Base-by-base conservation (phyloP, 1,140 invertebrate species). In the Aphidius gifuensis region DNA sequence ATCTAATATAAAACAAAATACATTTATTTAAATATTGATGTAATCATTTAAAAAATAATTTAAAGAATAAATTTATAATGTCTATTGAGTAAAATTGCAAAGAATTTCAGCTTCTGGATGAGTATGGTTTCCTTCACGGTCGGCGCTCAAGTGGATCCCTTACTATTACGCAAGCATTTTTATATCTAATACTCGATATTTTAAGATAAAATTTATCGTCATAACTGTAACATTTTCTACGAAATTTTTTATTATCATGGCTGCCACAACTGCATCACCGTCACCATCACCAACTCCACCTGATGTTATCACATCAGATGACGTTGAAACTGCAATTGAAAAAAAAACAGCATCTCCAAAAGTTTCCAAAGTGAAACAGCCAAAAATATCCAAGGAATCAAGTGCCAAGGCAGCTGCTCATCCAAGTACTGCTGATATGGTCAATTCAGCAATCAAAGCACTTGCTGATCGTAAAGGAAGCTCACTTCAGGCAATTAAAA, bases 401-500 rank as follows among this genome's bases (percentile, higher is more conserved):
- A 51, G 38, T 9, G 4, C 49, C 23, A 59, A 59, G 32, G 32
- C 21, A 45, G 40, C 16, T 16, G 39, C 43, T 46, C 57, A 59
- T 59, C 57, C 57, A 47, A 49, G 45, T 32, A 83, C 80, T 0
- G 77, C 81, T n/a, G 80, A 82, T 68, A 83, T 83, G 83, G 82
- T 88, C 3, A 82, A 76, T 65, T 80, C 76, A 58, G 85, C 86
- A 38, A 87, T 88, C 67, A 80, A 77, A 59, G 78, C 74, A 47
- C 71, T 88, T 61, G 86, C 86, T 66, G 85, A 87, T 64, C 79
- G 83, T 54, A 81, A 81, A 63, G 85, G 85, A 7, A 86, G 84
- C 5, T 86, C 85, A 2, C 74, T 85, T 43, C 79, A 83, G 65
- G 85, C 85, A 21, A 87, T 87, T 71, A 86, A 86, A 71, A 87